Conservation (phyloP, 2,888 invertebrate genomes). For the Anaspis maculata region DNA sequence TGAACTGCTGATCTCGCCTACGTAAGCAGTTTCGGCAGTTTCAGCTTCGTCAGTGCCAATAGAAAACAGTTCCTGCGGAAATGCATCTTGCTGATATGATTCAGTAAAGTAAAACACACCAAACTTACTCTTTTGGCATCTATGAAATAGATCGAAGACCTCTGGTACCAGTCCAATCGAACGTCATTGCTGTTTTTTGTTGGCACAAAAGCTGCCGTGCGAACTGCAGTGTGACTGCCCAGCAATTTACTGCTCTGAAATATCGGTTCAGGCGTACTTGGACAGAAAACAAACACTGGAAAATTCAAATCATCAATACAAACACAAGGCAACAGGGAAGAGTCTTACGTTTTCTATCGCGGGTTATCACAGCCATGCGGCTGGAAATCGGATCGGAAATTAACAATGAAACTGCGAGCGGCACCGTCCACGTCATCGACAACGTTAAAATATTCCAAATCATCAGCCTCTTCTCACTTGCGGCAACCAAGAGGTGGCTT, state of each 20-base stretch:
- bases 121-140: conserved; percentile 49
- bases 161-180: conserved; percentile 50
- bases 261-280: conserved; percentile 47
- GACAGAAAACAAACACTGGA: conserved; percentile 58
- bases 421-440: conserved; percentile 61
- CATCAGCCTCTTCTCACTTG: conserved; percentile 50
- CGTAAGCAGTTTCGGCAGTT: conserved; percentile 11
- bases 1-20: conserved; percentile 19
- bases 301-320: conserved; percentile 14
- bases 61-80: conserved; percentile 35
- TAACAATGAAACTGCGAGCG: conserved; percentile 43
- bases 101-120: conserved; percentile 5
- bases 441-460: conserved; percentile 68
- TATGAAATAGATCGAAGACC: conserved; percentile 54
- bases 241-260: conserved; percentile 46
- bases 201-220: conserved; percentile 52
- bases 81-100: no score
- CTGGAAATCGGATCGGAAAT: conserved; percentile 55
- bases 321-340: conserved; percentile 10
- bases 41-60: conserved; percentile 27
- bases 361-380: conserved; percentile 61
- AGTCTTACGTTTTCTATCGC: conserved; percentile 54
- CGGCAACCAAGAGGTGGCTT: conserved; percentile 51
- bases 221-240: conserved; percentile 36
- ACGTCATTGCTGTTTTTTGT: conserved; percentile 41